Evolutionary conservation across 1,140 invertebrate species (phyloP).

Genomic region (Drosophila tristis): DNA sequence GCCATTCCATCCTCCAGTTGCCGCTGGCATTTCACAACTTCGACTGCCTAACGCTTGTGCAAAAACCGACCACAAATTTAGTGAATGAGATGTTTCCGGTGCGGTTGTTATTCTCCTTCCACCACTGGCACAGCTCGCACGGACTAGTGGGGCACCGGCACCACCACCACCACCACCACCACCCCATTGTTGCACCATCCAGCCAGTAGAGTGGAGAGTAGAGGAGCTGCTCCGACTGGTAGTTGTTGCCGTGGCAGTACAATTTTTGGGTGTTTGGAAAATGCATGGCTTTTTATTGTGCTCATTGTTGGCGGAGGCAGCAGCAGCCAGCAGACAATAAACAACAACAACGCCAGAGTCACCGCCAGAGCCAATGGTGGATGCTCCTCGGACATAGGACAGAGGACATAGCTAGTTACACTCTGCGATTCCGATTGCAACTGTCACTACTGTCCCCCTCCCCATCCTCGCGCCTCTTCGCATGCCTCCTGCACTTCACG

Average conservation of each 20-base stretch:
- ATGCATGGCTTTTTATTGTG: conserved; percentile 82
- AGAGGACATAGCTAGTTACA: conserved; percentile 47
- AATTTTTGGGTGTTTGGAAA: conserved; percentile 82
- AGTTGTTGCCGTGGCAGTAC: conserved; percentile 14
- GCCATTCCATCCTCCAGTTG: conserved; percentile 34
- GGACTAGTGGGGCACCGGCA: conserved; percentile 20
- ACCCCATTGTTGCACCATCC: conserved; percentile 19
- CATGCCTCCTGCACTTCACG: conserved; percentile 35
- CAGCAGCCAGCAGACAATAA: conserved; percentile 31
- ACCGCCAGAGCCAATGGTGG: conserved; percentile 22
- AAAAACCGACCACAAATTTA: conserved; percentile 81
- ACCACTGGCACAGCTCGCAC: neutral
- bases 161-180: conserved; percentile 20
- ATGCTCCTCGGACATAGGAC: conserved; percentile 13
- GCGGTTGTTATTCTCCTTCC: conserved; percentile 70
- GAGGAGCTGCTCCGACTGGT: neutral
- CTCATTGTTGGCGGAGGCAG: conserved; percentile 67
- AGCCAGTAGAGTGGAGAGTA: conserved; percentile 31
- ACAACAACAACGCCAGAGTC: neutral
- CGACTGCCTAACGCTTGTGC: conserved; percentile 75
- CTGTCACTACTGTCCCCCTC: neutral
- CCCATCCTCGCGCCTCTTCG: neutral
- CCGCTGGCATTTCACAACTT: conserved; percentile 79
- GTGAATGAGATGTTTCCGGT: conserved; percentile 83
- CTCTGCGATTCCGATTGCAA: conserved; percentile 41